These are phyloP conservation scores for Mya arenaria DNA, from an alignment of 1,140 invertebrate genomes.

Conservation along the genomic window DNA sequence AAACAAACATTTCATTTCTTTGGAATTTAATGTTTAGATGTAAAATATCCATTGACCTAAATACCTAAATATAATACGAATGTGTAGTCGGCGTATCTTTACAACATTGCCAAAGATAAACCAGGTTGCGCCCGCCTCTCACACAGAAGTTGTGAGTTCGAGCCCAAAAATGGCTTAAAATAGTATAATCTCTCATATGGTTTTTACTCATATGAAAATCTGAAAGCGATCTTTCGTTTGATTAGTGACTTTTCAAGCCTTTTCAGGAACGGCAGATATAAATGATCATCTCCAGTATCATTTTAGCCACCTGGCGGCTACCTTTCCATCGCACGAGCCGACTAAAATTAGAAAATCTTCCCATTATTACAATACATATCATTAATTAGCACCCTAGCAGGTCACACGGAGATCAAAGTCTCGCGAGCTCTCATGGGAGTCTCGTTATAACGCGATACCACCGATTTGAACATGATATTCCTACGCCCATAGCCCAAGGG, in stretches of 20 bases:
- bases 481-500: conserved; percentile 35
- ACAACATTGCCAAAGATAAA: too few species aligned
- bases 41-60: too few species aligned
- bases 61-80: too few species aligned
- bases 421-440: conserved; percentile 31
- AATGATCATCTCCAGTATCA: background rate
- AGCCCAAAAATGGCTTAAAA: too few species aligned
- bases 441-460: conserved; percentile 32
- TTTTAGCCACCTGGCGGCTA: background rate
- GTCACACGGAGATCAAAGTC: conserved; percentile 42
- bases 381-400: background rate
- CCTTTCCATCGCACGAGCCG: background rate
- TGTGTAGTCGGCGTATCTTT: too few species aligned
- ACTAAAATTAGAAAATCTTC: conserved; percentile 4
- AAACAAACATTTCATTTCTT: too few species aligned
- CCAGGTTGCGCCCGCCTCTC: too few species aligned
- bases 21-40: too few species aligned
- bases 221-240: background rate
- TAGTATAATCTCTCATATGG: too few species aligned
- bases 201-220: background rate
- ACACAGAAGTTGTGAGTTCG: too few species aligned
- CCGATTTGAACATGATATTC: conserved; percentile 47
- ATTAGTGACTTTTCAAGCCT: background rate
- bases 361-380: conserved; percentile 4
- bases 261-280: background rate